Evolutionary conservation across 2,113 vertebrate species (phyloP).

Genomic region (Natator depressus): DNA sequence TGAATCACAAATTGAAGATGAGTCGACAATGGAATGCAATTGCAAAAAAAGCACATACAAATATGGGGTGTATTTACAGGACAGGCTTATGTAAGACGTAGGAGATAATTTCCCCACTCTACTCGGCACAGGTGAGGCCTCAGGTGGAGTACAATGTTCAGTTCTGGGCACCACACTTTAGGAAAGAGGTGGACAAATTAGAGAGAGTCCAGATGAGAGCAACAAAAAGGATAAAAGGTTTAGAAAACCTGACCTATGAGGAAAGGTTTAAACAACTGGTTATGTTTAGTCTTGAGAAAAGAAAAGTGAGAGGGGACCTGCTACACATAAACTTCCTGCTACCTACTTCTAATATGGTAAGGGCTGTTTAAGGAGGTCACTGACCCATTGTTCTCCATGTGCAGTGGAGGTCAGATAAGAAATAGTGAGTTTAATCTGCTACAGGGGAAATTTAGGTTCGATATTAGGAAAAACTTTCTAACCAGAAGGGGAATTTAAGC

Average conservation of each 20-base stretch:
- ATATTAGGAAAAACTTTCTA: too few relatives aligned
- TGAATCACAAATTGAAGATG: neutral
- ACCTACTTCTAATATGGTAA: neutral
- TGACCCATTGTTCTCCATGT: neutral
- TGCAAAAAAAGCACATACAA: neutral
- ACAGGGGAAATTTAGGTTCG: too few relatives aligned
- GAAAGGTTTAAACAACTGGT: neutral
- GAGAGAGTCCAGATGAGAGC: neutral
- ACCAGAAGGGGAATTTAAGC: too few relatives aligned
- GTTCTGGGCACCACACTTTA: too few relatives aligned
- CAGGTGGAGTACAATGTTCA: too few relatives aligned
- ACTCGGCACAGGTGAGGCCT: too few relatives aligned
- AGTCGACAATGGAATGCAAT: neutral
- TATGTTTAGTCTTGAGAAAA: neutral
- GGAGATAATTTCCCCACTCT: accelerated
- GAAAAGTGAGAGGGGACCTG: neutral
- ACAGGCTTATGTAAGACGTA: neutral
- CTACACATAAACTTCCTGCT: too few relatives aligned
- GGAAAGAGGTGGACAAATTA: too few relatives aligned
- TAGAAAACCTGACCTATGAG: neutral
- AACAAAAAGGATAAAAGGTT: too few relatives aligned
- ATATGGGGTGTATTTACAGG: accelerated
- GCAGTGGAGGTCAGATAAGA: neutral
- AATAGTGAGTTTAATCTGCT: too few relatives aligned
- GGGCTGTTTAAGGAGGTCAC: neutral